Evolutionary conservation across 2,888 invertebrate species (phyloP).

Genomic region (Tholera decimalis): DNA sequence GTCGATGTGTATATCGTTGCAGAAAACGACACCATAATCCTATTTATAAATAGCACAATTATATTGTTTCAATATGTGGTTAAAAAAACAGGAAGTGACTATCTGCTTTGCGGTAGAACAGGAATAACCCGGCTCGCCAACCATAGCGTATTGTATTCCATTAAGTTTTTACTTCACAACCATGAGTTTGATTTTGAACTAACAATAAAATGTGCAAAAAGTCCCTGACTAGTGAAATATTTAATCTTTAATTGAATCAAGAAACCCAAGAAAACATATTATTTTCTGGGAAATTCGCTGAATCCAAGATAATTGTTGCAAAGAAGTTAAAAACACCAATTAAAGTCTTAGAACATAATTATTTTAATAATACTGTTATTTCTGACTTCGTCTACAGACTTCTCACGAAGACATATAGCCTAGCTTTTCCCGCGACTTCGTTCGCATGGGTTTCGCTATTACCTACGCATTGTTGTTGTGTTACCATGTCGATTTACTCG

Average conservation of each 20-base stretch:
- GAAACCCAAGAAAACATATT: constrained; percentile 25
- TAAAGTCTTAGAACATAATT: constrained; percentile 27
- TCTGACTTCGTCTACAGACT: neutral
- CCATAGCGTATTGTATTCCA: neutral
- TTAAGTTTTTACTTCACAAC: constrained; percentile 11
- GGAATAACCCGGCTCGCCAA: constrained; percentile 39
- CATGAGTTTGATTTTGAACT: constrained; percentile 12
- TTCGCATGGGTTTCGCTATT: too few species aligned
- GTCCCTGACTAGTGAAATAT: neutral
- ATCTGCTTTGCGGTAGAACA: constrained; percentile 42
- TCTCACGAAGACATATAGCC: constrained; percentile 19
- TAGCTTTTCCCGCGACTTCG: too few species aligned
- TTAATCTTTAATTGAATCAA: neutral
- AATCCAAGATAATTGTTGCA: constrained; percentile 10
- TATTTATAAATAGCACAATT: constrained; percentile 27
- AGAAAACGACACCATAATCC: constrained; percentile 1
- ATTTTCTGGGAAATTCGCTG: constrained; percentile 16
- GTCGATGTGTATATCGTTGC: too few species aligned
- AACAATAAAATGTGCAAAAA: constrained; percentile 10
- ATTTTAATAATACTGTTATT: constrained; percentile 27
- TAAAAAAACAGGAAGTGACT: constrained; percentile 39
- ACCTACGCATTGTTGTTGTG: too few species aligned
- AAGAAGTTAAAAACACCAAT: constrained; percentile 18
- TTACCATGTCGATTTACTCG: too few species aligned
- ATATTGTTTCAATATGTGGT: constrained; percentile 13